Evolutionary conservation across 2,888 invertebrate species (phyloP).

Genomic region (Carabus problematicus): DNA sequence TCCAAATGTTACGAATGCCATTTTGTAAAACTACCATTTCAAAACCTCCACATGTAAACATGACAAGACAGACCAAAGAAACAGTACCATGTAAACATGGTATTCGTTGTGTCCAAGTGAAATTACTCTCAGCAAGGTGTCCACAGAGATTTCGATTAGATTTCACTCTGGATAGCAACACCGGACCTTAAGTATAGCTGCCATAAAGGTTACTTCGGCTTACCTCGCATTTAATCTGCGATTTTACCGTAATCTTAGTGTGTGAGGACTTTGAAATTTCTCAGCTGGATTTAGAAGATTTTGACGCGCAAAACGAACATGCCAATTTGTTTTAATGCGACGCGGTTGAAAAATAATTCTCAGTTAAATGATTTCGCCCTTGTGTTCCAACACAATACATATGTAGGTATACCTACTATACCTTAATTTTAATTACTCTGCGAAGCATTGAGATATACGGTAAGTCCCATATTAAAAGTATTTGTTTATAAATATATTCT

Average conservation of each 20-base stretch:
- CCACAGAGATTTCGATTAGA: slow-evolving; percentile 54
- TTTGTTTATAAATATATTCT: no score
- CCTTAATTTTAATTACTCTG: no score
- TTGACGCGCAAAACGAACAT: slow-evolving; percentile 20
- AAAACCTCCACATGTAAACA: slow-evolving; percentile 13
- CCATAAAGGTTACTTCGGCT: slow-evolving; percentile 16
- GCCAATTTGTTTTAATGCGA: slow-evolving; percentile 11
- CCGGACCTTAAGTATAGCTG: background rate
- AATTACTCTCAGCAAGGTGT: slow-evolving; percentile 52
- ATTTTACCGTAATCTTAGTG: slow-evolving; percentile 37
- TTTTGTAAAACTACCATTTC: no score
- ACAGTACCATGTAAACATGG: slow-evolving; percentile 14
- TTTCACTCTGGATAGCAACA: slow-evolving; percentile 50
- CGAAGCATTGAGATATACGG: no score
- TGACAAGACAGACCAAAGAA: background rate
- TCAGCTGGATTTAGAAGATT: slow-evolving; percentile 28
- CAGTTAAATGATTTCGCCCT: no score
- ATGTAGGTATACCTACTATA: no score
- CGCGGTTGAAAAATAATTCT: background rate
- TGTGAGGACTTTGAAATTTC: slow-evolving; percentile 33
- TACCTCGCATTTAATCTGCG: slow-evolving; percentile 26
- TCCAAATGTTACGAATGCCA: no score
- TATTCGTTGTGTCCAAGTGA: slow-evolving; percentile 44
- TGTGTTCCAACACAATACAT: no score
- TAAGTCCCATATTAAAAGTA: no score